Evolutionary conservation across 2,797 vertebrate species (phyloP), one percentile per base, ranked within the genome.

Genomic region (Propithecus deckenii): DNA sequence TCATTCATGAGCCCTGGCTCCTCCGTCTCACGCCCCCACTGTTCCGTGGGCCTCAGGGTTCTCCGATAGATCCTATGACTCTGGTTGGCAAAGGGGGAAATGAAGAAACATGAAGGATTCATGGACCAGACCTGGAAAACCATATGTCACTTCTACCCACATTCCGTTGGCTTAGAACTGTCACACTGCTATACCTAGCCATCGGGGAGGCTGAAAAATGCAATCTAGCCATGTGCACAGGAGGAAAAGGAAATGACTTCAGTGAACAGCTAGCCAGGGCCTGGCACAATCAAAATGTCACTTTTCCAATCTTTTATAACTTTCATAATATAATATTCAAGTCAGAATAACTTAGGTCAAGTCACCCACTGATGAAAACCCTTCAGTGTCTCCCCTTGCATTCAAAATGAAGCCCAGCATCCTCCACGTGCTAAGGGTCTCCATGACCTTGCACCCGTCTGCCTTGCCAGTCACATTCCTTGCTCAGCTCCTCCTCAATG

Each of bases 241-340:
- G 11, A 89, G 13, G 72, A 89, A 81, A 94, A 76, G n/a, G 59
- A 86, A 95, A 72, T 52, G 35, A 57, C 92, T 67, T 81, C 92
- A 11, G 15, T 17, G 57, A 85, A 75, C 43, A 59, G 9, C n/a
- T 59, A 81, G 48, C 48, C 71, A 89, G n/a, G 7, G 7, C 55
- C 91, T 81, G 65, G 15, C 63, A 75, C 41, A 55, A 78, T 71
- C 38, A 63, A 25, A 71, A 25, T 14, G 57, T n/a, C 50, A 41
- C 38, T 87, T 94, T 74, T 84, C 57, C 18, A 75, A 32, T 86
- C 11, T 43, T 95, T 25, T 38, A 3, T 91, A 46, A n/a, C 9
- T 75, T 79, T 46, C 35, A 11, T 65, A 57, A 43, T 46, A n/a
- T 30, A 32, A 43, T 30, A 15, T 23, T 88, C 59, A 96, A 75